Percentiles rank a stretch among this genome's conserved stretches.
Evolutionary conservation across 1,140 invertebrate genomes (phyloP).

Genomic region (Euura lappo): DNA sequence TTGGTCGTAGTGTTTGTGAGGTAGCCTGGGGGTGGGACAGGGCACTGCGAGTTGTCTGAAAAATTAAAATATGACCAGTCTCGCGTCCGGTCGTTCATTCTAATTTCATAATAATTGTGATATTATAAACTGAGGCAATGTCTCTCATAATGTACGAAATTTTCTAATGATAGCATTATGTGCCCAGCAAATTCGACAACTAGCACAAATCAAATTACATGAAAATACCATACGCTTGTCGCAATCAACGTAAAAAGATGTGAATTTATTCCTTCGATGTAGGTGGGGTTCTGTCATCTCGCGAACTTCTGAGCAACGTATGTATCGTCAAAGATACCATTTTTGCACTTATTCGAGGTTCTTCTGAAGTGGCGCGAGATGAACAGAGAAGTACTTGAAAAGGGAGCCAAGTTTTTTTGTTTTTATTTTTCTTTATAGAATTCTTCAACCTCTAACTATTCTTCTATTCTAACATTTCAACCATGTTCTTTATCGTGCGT

Average conservation of each 20-base stretch:
- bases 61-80: constrained; percentile 61
- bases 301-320: too few species aligned
- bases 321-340: not conserved
- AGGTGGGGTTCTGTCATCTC: too few species aligned
- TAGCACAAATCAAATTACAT: too few species aligned
- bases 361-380: not conserved
- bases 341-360: not conserved
- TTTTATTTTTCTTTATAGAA: not conserved
- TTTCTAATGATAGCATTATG: too few species aligned
- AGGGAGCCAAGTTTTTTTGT: not conserved
- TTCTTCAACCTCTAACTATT: not conserved
- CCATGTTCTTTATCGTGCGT: not conserved
- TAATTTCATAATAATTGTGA: constrained; percentile 9
- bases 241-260: too few species aligned
- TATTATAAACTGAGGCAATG: not conserved
- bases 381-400: not conserved
- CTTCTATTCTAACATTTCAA: not conserved
- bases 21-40: constrained; percentile 40
- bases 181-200: too few species aligned
- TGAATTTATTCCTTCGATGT: too few species aligned
- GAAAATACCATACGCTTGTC: too few species aligned
- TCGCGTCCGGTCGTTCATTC: constrained; percentile 37
- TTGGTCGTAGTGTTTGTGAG: constrained; percentile 36
- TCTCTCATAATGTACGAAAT: too few species aligned
- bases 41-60: constrained; percentile 46